Conservation (phyloP, 2,888 invertebrate species). For the Pseudococcus jackbeardsleyi region DNA sequence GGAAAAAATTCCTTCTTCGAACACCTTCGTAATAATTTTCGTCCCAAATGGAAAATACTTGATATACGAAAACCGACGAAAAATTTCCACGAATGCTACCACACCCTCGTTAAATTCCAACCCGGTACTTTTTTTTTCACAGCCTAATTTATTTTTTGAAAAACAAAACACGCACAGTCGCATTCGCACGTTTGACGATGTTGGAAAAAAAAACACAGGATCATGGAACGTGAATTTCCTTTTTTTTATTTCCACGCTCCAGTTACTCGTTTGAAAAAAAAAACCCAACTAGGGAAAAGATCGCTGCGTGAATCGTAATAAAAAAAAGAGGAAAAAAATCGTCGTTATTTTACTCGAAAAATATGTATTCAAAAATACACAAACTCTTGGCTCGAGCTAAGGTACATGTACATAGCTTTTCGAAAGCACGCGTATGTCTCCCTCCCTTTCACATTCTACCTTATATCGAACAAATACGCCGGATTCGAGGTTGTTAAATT, state of each 20-base stretch:
- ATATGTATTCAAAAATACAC: neutral
- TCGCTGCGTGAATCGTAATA: neutral
- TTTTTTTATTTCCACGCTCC: neutral
- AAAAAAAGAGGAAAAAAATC: neutral
- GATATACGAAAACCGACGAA: neutral
- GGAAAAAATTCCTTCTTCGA: neutral
- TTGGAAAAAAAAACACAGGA: neutral
- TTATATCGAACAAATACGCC: neutral
- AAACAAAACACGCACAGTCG: neutral
- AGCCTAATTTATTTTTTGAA: neutral
- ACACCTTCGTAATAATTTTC: neutral
- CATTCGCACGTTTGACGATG: neutral
- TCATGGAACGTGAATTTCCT: neutral
- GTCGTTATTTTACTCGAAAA: neutral
- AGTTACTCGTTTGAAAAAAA: neutral
- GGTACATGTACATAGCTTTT: neutral
- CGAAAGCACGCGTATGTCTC: neutral
- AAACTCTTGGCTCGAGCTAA: neutral
- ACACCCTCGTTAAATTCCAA: conserved; percentile 10
- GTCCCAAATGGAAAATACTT: neutral
- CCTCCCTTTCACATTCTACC: neutral
- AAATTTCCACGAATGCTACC: neutral
- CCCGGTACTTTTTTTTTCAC: neutral
- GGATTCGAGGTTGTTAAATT: neutral
- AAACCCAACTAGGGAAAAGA: neutral